Percentiles rank a stretch among this genome's conserved stretches.
Conservation (phyloP, 1,140 invertebrate species). For the Cotesia glomerata region DNA sequence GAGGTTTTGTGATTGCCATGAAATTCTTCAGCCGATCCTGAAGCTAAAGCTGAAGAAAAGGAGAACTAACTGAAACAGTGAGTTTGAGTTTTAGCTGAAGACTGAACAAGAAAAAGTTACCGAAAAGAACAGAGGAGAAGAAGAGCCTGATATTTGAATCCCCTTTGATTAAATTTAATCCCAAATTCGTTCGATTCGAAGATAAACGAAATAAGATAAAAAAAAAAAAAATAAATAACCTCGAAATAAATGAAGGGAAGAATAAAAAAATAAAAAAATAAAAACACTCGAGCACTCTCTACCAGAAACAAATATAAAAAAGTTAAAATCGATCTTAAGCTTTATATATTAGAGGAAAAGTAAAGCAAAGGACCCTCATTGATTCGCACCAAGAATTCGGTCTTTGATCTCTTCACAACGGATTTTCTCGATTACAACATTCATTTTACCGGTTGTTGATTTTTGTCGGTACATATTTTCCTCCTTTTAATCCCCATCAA, state of each 20-base stretch:
- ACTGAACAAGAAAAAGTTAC: too few species aligned
- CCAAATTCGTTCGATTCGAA: slow-evolving; percentile 2
- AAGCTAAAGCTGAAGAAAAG: too few species aligned
- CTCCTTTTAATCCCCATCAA: background rate
- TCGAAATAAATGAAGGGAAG: background rate
- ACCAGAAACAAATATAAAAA: background rate
- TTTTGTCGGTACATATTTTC: background rate
- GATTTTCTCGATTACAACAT: slow-evolving; percentile 47
- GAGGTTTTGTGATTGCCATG: background rate
- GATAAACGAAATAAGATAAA: background rate
- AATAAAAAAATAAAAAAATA: background rate
- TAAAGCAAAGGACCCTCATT: background rate
- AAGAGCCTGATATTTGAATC: slow-evolving; percentile 16
- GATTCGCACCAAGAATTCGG: background rate
- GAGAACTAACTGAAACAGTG: too few species aligned
- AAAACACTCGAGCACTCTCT: background rate
- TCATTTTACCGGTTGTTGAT: slow-evolving; percentile 38
- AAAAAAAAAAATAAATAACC: background rate
- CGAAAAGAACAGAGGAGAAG: too few species aligned
- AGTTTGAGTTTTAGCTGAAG: too few species aligned
- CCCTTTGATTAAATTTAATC: slow-evolving; percentile 20
- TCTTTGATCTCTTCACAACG: slow-evolving; percentile 35
- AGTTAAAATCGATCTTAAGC: background rate
- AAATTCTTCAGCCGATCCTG: slow-evolving; percentile 1
- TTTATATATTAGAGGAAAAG: too few species aligned